Conservation (phyloP, 2,113 vertebrate genomes). For the Felis catus region F.catus_Fca126_mat1.0 CM031411.1:87275501-87276000, state of each 20-base stretch:
- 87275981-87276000: neutral
- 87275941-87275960: neutral
- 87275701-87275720: too few species aligned
- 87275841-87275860: neutral
- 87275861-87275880: neutral
- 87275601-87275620: neutral
- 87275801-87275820: too few species aligned
- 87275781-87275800: too few species aligned
- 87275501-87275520: neutral
- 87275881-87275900: neutral
- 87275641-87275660: too few species aligned
- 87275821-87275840: neutral
- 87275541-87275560: neutral
- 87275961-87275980: neutral
- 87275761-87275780: too few species aligned
- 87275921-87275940: neutral
- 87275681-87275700: too few species aligned
- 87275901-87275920: neutral
- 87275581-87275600: neutral
- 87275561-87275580: neutral
- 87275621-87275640: too few species aligned
- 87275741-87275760: too few species aligned
- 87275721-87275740: too few species aligned
- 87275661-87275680: too few species aligned
- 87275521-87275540: neutral